Percentiles rank a stretch among this genome's conserved stretches.
Conservation (phyloP, 2,888 invertebrate species). For the Junonia oenone region DNA sequence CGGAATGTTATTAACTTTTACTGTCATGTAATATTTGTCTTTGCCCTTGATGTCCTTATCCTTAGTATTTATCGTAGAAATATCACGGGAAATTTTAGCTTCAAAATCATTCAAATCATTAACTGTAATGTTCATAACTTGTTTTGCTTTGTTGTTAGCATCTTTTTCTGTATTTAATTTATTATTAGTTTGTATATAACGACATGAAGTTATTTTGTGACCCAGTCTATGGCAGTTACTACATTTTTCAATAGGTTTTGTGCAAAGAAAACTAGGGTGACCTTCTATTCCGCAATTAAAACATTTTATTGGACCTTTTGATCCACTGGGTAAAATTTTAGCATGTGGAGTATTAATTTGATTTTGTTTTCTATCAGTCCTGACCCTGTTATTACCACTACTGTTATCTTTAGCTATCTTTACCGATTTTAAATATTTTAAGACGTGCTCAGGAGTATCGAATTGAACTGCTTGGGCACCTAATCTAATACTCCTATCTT, state of each 20-base stretch:
- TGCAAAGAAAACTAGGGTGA: conserved; percentile 3
- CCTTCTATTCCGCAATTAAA: conserved; percentile 4
- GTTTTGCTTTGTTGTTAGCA: too few relatives aligned
- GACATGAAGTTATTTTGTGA: background rate
- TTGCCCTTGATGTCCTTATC: too few relatives aligned
- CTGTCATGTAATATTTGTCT: too few relatives aligned
- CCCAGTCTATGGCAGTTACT: background rate
- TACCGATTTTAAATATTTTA: conserved; percentile 22
- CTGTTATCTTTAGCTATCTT: background rate
- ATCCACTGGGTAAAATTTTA: background rate
- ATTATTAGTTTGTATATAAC: too few relatives aligned
- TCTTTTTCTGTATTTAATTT: too few relatives aligned
- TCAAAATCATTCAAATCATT: too few relatives aligned
- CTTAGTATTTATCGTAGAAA: too few relatives aligned
- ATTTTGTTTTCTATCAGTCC: background rate
- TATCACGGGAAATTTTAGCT: too few relatives aligned
- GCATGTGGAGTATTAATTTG: background rate
- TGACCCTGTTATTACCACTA: background rate
- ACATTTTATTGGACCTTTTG: background rate
- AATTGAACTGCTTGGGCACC: conserved; percentile 26
- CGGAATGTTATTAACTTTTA: too few relatives aligned
- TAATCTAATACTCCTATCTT: conserved; percentile 22
- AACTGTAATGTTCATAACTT: too few relatives aligned
- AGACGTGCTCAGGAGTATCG: conserved; percentile 14
- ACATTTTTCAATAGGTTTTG: conserved; percentile 4